Evolutionary conservation across 1,140 invertebrate species (phyloP), one percentile per base, ranked within the genome.

Genomic region (Stegodyphus dumicola): DNA sequence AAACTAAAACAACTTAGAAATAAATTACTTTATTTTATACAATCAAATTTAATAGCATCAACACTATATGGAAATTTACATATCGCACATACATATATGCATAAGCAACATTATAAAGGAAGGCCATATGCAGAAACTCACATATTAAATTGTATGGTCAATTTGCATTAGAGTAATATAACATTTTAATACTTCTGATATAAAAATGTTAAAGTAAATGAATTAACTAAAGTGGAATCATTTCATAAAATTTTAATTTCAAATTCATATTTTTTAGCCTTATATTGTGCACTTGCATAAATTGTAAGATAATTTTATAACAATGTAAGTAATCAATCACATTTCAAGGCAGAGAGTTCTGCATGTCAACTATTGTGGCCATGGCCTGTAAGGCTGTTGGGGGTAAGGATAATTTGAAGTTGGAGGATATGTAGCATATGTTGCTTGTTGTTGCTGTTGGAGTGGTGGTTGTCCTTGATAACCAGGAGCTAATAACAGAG

Each of bases 371-470:
- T 52, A 83, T 52, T 75, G 78, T 10, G 51, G 60, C 70, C 71
- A 83, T 65, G 81, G 81, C 18, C 81, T 54, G 18, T 85, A 85
- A 11, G 76, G 81, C 18, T 85, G 81, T 10, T 85, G 81, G 17
- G 81, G 81, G 7, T 84, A 84, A 69, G 81, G 81, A 18, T 85
- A 85, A 77, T 17, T 18, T 18, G 15, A 17, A 33, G 80, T 33
- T 17, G 73, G 81, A 49, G 73, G 65, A n/a, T 79, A 69, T 17
- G 65, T 65, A 69, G 67, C 54, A 17, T 10, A 33, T 33, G 33
- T 33, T 33, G 33, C 33, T 33, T 33, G 33, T 33, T 33, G 33
- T 33, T 51, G 80, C n/a, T 60, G 60, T 7, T 77, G 70, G 60
- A 17, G 49, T 78, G 9, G 56, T 67, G 73, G 73, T 60, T 76